Conservation (phyloP, 2,797 vertebrate genomes). For the Poliocrania exsul region DNA sequence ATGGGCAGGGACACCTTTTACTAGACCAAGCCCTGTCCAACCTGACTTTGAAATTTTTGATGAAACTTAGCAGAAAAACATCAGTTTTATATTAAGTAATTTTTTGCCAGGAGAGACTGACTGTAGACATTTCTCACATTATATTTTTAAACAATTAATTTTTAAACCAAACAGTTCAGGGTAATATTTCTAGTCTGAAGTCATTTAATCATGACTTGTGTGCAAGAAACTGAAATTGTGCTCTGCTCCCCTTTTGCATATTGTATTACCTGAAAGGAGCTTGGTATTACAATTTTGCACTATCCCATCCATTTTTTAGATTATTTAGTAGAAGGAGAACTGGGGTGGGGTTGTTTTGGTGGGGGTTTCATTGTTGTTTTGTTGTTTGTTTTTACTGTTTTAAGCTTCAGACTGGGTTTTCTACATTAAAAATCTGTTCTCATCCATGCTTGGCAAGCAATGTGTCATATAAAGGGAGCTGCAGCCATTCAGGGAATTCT, state of each 20-base stretch:
- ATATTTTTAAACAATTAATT: neutral
- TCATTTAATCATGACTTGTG: neutral
- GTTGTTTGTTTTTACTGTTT: neutral
- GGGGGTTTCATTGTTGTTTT: neutral
- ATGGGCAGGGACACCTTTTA: neutral
- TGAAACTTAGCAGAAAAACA: fast-evolving
- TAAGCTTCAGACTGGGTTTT: neutral
- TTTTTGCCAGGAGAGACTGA: neutral
- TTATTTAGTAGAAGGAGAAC: neutral
- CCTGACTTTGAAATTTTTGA: neutral
- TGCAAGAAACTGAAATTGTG: neutral
- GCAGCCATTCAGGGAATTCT: neutral
- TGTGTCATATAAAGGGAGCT: neutral
- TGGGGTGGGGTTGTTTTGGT: neutral
- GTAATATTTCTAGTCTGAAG: neutral
- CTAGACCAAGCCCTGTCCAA: neutral
- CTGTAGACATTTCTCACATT: fast-evolving
- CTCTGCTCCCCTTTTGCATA: neutral
- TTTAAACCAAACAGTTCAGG: neutral
- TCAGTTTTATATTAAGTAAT: neutral
- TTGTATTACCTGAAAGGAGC: neutral
- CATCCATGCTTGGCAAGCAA: neutral
- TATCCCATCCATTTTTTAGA: neutral
- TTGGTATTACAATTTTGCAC: neutral
- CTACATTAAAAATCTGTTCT: neutral